A percentile compares a stretch with the other conserved stretches of the same genome.
These are phyloP conservation scores for Oreonectes daqikongensis DNA, from an alignment of 2,797 vertebrate genomes.

Conservation along the genomic window DNA sequence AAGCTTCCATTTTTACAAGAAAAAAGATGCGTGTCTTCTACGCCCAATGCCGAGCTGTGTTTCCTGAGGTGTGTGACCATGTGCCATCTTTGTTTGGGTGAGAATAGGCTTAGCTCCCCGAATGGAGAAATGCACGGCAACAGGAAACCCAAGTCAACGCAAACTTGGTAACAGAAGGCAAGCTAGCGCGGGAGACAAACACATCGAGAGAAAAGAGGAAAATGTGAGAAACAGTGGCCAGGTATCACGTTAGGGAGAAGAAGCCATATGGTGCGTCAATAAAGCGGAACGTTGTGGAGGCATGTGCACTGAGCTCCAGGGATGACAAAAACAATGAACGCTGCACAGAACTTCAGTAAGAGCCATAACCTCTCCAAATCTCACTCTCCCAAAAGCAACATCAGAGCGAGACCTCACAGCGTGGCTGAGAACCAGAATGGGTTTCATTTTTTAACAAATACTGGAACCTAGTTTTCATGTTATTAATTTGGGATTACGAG, in stretches of 20 bases:
- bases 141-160: slow-evolving; percentile 47
- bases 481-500: too few species aligned
- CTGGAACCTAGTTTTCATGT: neutral
- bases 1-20: neutral
- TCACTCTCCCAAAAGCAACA: neutral
- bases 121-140: slow-evolving; percentile 22
- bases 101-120: slow-evolving; percentile 38
- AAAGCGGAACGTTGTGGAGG: slow-evolving; percentile 30
- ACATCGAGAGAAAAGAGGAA: slow-evolving; percentile 1
- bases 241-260: slow-evolving; percentile 38
- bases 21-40: neutral
- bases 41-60: neutral
- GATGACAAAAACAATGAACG: slow-evolving; percentile 10
- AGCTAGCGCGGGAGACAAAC: neutral
- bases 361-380: neutral
- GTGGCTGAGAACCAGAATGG: neutral
- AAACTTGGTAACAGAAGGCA: slow-evolving; percentile 54
- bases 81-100: slow-evolving; percentile 33
- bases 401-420: neutral
- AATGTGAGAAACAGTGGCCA: slow-evolving; percentile 31
- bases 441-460: neutral
- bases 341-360: slow-evolving; percentile 16
- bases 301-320: slow-evolving; percentile 22
- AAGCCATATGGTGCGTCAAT: slow-evolving; percentile 50
- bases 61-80: slow-evolving; percentile 10